A percentile compares a stretch with the other conserved stretches of the same genome.
Conservation (phyloP, 2,797 vertebrate species). For the Triplophysa yarkandensis region DNA sequence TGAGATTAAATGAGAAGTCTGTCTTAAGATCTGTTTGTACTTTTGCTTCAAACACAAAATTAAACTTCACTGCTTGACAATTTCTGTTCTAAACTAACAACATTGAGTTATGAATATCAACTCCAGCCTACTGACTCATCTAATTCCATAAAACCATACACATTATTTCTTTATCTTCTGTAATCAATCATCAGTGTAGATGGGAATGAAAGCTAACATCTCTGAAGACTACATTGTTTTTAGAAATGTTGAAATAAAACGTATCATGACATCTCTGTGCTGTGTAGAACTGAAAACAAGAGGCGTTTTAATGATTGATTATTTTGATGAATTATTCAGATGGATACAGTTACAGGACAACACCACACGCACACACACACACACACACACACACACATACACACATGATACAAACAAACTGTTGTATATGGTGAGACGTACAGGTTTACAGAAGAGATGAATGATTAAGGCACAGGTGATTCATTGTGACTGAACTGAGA, state of each 20-base stretch:
- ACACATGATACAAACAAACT: not conserved
- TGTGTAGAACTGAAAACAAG: not conserved
- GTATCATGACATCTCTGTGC: not conserved
- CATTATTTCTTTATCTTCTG: too few relatives aligned
- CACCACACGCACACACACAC: not conserved
- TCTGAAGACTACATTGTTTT: too few relatives aligned
- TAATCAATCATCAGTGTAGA: too few relatives aligned
- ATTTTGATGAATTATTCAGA: conserved; percentile 67
- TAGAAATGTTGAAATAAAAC: too few relatives aligned
- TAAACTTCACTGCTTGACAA: too few relatives aligned
- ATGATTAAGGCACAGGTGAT: conserved; percentile 18
- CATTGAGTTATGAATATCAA: too few relatives aligned
- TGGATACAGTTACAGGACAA: conserved; percentile 41
- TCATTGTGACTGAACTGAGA: conserved; percentile 9
- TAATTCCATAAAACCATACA: too few relatives aligned
- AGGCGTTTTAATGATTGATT: conserved; percentile 72
- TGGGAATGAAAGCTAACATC: too few relatives aligned
- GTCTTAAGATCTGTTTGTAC: not conserved
- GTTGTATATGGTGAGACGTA: not conserved
- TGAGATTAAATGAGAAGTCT: not conserved
- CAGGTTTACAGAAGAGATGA: not conserved
- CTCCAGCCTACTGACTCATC: too few relatives aligned
- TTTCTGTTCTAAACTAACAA: too few relatives aligned
- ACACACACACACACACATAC: not conserved
- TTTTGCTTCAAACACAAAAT: not conserved